A percentile compares a stretch with the other conserved stretches of the same genome.
phyloP scores from a whole-genome alignment of 2,888 invertebrate species.

The Pherbina coryleti region DNA sequence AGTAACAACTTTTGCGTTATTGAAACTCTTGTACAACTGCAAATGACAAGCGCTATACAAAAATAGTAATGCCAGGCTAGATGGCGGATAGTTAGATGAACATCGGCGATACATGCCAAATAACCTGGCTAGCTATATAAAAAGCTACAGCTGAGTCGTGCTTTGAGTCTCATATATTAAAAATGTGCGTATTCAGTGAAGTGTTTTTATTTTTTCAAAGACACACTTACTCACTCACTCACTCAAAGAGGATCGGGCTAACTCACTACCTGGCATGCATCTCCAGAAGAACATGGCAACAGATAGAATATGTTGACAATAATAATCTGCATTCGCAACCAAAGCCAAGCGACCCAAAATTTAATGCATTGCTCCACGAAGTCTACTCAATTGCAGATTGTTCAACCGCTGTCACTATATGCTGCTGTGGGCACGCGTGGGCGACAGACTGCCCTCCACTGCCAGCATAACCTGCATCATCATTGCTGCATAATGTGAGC shows the following conservation, averaged over 20 bases:
- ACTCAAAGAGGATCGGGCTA: too few species aligned
- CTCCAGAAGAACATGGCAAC: neutral
- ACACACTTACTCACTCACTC: neutral
- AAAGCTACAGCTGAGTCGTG: neutral
- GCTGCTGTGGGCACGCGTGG: constrained; percentile 46
- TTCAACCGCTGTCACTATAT: neutral
- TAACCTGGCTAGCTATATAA: neutral
- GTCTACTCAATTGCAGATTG: neutral
- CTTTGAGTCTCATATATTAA: neutral
- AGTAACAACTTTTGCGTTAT: neutral
- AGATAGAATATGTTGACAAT: constrained; percentile 18
- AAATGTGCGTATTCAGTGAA: constrained; percentile 5
- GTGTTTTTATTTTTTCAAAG: neutral
- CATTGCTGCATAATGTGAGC: neutral
- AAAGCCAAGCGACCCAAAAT: neutral
- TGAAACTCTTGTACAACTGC: neutral
- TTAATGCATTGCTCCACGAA: neutral
- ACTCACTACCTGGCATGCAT: neutral
- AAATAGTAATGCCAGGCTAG: neutral
- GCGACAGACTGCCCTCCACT: constrained; percentile 48
- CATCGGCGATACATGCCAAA: constrained; percentile 3
- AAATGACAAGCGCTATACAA: neutral
- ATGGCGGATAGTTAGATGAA: constrained; percentile 5
- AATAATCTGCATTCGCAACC: constrained; percentile 8
- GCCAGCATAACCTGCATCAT: neutral